These are phyloP conservation scores for Mola mola DNA, from an alignment of 2,113 vertebrate genomes.

Conservation along the genomic window DNA sequence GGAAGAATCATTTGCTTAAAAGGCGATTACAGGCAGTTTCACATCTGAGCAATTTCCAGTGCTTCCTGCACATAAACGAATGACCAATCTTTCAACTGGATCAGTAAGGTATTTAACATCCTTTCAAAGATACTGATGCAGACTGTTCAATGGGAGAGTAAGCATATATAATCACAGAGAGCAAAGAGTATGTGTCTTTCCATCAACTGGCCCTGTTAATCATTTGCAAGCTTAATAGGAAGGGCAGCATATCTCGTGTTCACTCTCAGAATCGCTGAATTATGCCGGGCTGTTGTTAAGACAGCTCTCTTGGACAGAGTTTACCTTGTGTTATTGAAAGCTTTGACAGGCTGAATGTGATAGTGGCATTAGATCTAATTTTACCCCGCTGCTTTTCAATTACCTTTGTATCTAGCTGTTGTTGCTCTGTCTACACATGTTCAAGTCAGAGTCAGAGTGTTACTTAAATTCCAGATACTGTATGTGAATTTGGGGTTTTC, in stretches of 20 bases:
- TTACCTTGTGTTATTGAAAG: constrained; percentile 23
- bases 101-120: constrained; percentile 29
- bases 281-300: not conserved
- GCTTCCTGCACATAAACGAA: constrained; percentile 43
- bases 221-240: constrained; percentile 36
- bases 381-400: constrained; percentile 32
- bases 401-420: constrained; percentile 20
- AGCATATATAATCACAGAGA: constrained; percentile 31
- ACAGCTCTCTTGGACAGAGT: constrained; percentile 3
- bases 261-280: constrained; percentile 10
- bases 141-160: constrained; percentile 11
- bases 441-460: not conserved
- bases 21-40: constrained; percentile 63
- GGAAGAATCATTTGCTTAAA: constrained; percentile 55
- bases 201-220: constrained; percentile 34
- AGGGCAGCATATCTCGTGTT: constrained; percentile 3
- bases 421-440: not conserved
- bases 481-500: not conserved
- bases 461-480: too few species aligned
- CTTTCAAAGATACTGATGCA: constrained; percentile 21
- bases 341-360: constrained; percentile 22
- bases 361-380: constrained; percentile 30
- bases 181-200: constrained; percentile 11
- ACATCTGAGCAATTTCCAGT: constrained; percentile 41
- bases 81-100: constrained; percentile 38